Base-by-base conservation (phyloP, 1,140 invertebrate genomes). In the Fopius arisanus region DNA sequence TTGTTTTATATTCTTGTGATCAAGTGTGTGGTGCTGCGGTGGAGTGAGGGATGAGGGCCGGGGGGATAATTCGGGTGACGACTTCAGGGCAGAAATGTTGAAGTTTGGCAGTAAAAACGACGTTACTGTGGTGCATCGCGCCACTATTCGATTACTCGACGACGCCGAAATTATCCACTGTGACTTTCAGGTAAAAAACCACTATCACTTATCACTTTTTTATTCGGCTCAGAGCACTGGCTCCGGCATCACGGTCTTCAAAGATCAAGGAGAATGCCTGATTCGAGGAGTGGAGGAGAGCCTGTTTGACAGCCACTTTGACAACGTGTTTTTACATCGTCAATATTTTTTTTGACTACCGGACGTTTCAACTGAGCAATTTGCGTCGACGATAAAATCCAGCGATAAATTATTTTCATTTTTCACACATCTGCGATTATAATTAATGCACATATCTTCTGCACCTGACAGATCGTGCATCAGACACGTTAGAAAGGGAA, bases 141-240 rank as follows among this genome's bases (percentile, higher is more conserved):
- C 96, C 89, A 97, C 95, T 76, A 94, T 99, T 76, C 91, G 96
- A 80, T 91, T 98, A 77, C 89, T 98, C 78, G 96, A 98, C 88
- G 97, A 98, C 90, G 93, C 95, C 75, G 96, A 98, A 90, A 94
- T 97, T 79, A 90, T 98, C 81, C 94, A 97, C 90, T 96, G 96
- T 87, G 96, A 97, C 91, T 98, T 98, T 91, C 96, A 96, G 92
- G 96, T 97, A 88, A 59, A 26, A 4, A 59, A n/a, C n/a, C 1
- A 26, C 26, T 59, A 26, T 59, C 23, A 59, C 26, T 59, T 6
- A 51, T 51, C n/a, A n/a, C n/a, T n/a, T n/a, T n/a, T n/a, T n/a
- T n/a, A n/a, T n/a, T n/a, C n/a, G n/a, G n/a, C n/a, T n/a, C n/a
- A n/a, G n/a, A n/a, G n/a, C 9, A 33, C 31, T 9, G 9, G 33